These are phyloP conservation scores for Epicauta chinensis DNA, from an alignment of 1,140 invertebrate genomes.

Conservation along the genomic window DNA sequence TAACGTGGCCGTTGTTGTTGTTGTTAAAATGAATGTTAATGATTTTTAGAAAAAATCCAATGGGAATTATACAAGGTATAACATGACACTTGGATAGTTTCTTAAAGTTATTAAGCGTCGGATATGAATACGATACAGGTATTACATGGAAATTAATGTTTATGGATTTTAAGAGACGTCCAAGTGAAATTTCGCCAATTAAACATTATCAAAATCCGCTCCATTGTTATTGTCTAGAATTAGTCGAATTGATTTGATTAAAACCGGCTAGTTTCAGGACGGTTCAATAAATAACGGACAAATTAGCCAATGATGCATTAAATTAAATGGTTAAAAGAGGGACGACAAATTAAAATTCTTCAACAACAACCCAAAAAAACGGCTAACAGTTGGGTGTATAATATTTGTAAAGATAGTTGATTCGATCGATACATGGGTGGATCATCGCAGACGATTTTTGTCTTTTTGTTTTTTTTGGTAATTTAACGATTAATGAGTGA, in stretches of 20 bases:
- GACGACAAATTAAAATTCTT: no score
- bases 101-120: slow-evolving; percentile 23
- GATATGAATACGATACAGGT: slow-evolving; percentile 23
- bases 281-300: not conserved
- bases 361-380: no score
- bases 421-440: no score
- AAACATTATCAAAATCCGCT: no score
- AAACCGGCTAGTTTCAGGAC: not conserved
- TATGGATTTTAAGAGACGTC: no score
- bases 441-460: no score
- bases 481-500: slow-evolving; percentile 30
- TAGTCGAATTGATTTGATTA: no score
- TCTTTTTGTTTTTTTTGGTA: slow-evolving; percentile 19
- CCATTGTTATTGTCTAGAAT: no score
- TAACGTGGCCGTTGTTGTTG: not conserved
- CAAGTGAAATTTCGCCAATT: no score
- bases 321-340: slow-evolving; percentile 17
- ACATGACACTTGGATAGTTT: slow-evolving; percentile 27
- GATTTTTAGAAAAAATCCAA: not conserved
- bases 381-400: no score
- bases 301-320: slow-evolving; percentile 25
- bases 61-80: slow-evolving; percentile 16
- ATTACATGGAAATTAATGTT: slow-evolving; percentile 18
- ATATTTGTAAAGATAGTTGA: no score
- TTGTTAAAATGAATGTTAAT: not conserved